Base-by-base conservation (phyloP, 2,113 vertebrate genomes). In the Gavia stellata region DNA sequence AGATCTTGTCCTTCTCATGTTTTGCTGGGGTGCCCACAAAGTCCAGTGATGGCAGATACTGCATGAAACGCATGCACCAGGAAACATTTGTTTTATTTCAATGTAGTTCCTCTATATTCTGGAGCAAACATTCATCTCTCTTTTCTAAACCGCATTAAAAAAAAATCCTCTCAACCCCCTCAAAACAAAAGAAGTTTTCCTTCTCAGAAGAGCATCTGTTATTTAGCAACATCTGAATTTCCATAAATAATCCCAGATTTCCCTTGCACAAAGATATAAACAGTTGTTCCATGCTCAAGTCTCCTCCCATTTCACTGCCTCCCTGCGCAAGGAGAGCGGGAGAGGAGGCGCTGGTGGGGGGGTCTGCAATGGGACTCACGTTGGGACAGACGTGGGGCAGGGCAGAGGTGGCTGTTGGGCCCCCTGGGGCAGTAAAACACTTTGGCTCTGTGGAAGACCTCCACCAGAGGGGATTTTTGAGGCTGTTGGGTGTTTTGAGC, bases 191-290 rank as follows among this genome's bases (percentile, higher is more conserved):
- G 49, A 96, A 82, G 29, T 92, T 94, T 90, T 87, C 72, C 90
- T 96, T 95, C 96, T 96, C 62, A 95, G 84, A 92, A 71, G 40
- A 90, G 88, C 97, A 97, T 98, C 97, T 98, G 98, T 97, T 98
- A 93, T 95, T 97, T 93, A 97, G 96, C 95, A 97, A 97, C 3
- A 56, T 97, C 94, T 96, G 95, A 97, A 97, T 97, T 95, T 96
- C 90, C 96, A 92, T 97, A 98, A 98, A 98, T 97, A 97, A 97
- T 97, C 97, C 97, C 98, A 98, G 97, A 98, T 98, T 97, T 96
- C 90, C 85, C 86, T 88, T 90, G 94, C 94, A 73, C 90, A 87
- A 65, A 73, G 78, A 92, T 93, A 93, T 97, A 97, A 98, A 98
- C 98, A 97, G 93, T 70, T 59, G 44, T 77, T 95, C 73, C 33